Evolutionary conservation across 2,113 vertebrate genomes (phyloP), one percentile per base, ranked within the genome.

Genomic region (Cranoglanis bouderius): DNA sequence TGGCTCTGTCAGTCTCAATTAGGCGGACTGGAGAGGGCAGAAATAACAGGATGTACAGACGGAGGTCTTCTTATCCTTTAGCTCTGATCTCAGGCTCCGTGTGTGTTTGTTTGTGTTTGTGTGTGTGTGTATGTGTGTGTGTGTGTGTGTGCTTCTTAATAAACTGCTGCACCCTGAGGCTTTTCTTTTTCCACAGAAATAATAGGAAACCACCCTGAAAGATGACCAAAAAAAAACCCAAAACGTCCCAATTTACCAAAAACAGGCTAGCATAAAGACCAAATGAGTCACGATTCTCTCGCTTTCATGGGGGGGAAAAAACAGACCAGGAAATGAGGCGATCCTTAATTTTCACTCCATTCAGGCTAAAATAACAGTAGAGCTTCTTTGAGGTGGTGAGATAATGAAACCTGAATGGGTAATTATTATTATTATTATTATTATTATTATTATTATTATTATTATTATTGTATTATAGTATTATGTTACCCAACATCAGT

Each of bases 1-100:
- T 90, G 43, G 4, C 90, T 89, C 88, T 85, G 67, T 93, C 90
- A 91, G 84, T 89, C 91, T 87, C 53, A 88, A 90, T 88, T 43
- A 86, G 67, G n/a, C 14, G 82, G 85, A 82, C 61, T 24, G 88
- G 55, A 55, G 61, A 89, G 77, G 57, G 59, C 40, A 49, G 38
- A 75, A 65, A 57, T 70, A 85, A 90, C 89, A 92, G 90, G 91
- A 90, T 84, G 81, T 32, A 80, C 51, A 89, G 57, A 80, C 29
- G 18, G 49, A 57, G 1, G 35, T 46, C 18, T 14, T 82, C 75
- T 67, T 72, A 86, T 86, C 38, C 2, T 72, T 81, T 85, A 72
- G n/a, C 67, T 90, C 40, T 51, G 10, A 75, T 65, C 80, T 26
- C 24, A 38, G 38, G 38, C 43, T 61, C 21, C 29, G 2, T 21